Base-by-base conservation (phyloP, 2,113 vertebrate genomes). In the Leucopsar rothschildi region DNA sequence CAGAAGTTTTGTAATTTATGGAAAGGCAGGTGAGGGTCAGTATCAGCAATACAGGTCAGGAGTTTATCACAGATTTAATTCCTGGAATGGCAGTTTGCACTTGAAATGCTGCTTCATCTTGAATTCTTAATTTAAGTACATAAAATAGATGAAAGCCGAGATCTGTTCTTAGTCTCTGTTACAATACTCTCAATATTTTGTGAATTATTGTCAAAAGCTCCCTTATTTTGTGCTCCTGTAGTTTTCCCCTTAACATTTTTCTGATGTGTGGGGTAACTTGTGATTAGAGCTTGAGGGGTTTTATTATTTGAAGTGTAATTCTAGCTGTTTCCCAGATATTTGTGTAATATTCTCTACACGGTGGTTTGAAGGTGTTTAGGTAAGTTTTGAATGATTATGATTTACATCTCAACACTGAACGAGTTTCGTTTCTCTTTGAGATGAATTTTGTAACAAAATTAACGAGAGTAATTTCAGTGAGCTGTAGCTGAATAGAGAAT, bases 111-210 rank as follows among this genome's bases (percentile, higher is more conserved):
- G 45, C 37, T 82, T 31, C 33, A 18, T 31, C 20, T 25, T 17
- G 10, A 68, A 56, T n/a, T 64, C 23, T 18, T 45, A 3, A 25
- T 50, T 16, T 19, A n/a, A 68, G 15, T 28, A 23, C 5, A 3
- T 64, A 28, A 82, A 66, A 35, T 2, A 28, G 5, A 13, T 61
- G 18, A 56, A 35, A 91, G 22, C 2, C 8, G 42, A 4, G 3
- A 1, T 7, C 6, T 0, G 1, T 18, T 75, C 6, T 35, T 45
- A 23, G 4, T 78, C 27, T 47, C 3, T 16, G 29, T 7, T 31
- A 21, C 60, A 28, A 14, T 6, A 20, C 6, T 23, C 49, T 35
- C 5, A 44, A 20, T 28, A 11, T 25, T 4, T 33, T 44, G 33
- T 22, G n/a, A 68, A 27, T 68, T 68, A 42, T 33, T 68, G 37